Evolutionary conservation across 2,888 invertebrate species (phyloP).

Genomic region (Agapostemon virescens): DNA sequence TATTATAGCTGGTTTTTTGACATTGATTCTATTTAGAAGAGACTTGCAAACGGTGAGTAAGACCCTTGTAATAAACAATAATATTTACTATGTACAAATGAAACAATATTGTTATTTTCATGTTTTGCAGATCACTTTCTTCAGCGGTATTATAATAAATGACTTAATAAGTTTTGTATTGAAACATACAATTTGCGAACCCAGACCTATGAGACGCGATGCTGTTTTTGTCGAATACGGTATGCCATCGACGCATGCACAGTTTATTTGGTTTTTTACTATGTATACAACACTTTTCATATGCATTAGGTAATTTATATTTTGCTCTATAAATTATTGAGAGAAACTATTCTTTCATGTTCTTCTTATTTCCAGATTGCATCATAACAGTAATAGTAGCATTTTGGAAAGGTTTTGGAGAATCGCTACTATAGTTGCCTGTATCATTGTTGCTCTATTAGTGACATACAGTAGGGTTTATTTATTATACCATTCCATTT

Average conservation of each 20-base stretch:
- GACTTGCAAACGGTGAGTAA: conserved; percentile 93
- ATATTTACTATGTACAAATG: conserved; percentile 1
- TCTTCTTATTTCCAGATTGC: conserved; percentile 83
- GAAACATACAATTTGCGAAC: conserved; percentile 91
- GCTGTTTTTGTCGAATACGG: conserved; percentile 88
- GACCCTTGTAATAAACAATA: not conserved
- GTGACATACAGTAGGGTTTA: conserved; percentile 90
- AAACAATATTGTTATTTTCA: not conserved
- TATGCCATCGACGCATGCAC: conserved; percentile 96
- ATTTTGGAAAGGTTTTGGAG: conserved; percentile 89
- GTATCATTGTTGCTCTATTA: conserved; percentile 83
- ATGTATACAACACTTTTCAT: conserved; percentile 92
- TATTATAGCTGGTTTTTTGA: conserved; percentile 90
- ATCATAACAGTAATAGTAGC: conserved; percentile 90
- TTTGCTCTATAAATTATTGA: not conserved
- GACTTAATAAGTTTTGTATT: conserved; percentile 89
- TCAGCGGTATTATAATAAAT: conserved; percentile 89
- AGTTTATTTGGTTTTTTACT: conserved; percentile 95
- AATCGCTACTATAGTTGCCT: conserved; percentile 84
- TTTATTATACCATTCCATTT: conserved; percentile 91
- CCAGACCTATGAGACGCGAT: conserved; percentile 87
- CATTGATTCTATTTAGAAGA: conserved; percentile 92
- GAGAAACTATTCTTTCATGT: not conserved
- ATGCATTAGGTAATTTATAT: conserved; percentile 87
- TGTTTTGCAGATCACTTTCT: conserved; percentile 89